These are phyloP conservation scores for Timema cristinae DNA, from an alignment of 2,888 invertebrate species.

Conservation along the genomic window DNA sequence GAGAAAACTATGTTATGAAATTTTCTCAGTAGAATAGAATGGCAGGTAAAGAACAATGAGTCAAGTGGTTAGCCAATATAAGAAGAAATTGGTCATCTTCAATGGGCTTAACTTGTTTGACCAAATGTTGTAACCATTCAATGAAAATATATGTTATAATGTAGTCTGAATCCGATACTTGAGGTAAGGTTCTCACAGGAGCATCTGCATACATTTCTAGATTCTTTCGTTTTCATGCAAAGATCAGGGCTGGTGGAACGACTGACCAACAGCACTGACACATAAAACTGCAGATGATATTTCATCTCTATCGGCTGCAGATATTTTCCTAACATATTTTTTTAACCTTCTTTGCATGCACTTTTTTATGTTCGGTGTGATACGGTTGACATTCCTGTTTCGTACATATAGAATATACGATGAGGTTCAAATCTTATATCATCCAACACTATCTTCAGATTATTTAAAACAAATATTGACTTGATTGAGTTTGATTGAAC, in stretches of 20 bases:
- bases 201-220: slow-evolving; percentile 27
- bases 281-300: slow-evolving; percentile 35
- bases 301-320: slow-evolving; percentile 33
- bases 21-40: slow-evolving; percentile 30
- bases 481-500: slow-evolving; percentile 38
- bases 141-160: slow-evolving; percentile 29
- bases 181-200: slow-evolving; percentile 25
- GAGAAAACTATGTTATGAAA: slow-evolving; percentile 26
- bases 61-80: slow-evolving; percentile 30
- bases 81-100: slow-evolving; percentile 30
- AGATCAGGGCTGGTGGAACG: slow-evolving; percentile 25
- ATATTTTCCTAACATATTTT: slow-evolving; percentile 34
- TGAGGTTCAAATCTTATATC: slow-evolving; percentile 32
- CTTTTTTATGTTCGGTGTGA: slow-evolving; percentile 36
- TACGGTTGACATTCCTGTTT: slow-evolving; percentile 35
- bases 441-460: slow-evolving; percentile 30
- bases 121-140: slow-evolving; percentile 31
- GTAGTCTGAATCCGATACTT: slow-evolving; percentile 31
- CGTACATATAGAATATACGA: slow-evolving; percentile 35
- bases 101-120: slow-evolving; percentile 26
- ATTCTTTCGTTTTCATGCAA: slow-evolving; percentile 21
- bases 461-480: slow-evolving; percentile 37
- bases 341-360: slow-evolving; percentile 33
- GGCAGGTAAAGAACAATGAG: slow-evolving; percentile 28
- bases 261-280: slow-evolving; percentile 26